Evolutionary conservation across 2,888 invertebrate species (phyloP), one percentile per base, ranked within the genome.

Genomic region (Adelognathus sp.): DNA sequence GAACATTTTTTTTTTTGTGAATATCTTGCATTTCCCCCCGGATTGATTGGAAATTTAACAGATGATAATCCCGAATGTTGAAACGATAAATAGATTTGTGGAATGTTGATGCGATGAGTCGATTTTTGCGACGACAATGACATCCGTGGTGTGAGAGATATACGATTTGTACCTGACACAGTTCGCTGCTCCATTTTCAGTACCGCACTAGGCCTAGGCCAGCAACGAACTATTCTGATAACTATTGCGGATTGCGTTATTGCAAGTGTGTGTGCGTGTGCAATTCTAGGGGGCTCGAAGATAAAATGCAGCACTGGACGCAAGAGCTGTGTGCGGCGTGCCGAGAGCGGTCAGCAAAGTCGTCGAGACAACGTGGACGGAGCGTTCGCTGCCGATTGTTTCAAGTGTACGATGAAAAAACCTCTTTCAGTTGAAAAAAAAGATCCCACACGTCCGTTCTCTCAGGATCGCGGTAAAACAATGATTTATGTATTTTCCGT

Each of bases 131-230:
- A 39, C 36, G 52, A 16, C 29, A 63, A 52, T 29, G 7, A 3
- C 39, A 18, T 9, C 29, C 24, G 44, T 9, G n/a, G n/a, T n/a
- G n/a, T 9, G 24, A 18, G 1, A 27, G 11, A 18, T 41, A n/a
- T 69, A 41, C 31, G 14, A 29, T 50, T 77, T 77, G 56, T 84
- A 84, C 84, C 84, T 84, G 84, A 83, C 82, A 83, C 78, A 81
- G 79, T 82, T 83, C 76, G 82, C 63, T 77, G 84, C 80, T 84
- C 84, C 84, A 84, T 83, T 83, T 81, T 80, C 67, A 60, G 83
- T 71, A 78, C 81, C 67, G 80, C 81, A 82, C 84, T 84, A 81
- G 83, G 83, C 79, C 84, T 84, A 84, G 83, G 83, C 82, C 80
- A 83, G 54, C 80, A 71, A 79, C 61, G 66, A 81, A 84, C 84